These are phyloP conservation scores for Lagenorhynchus albirostris DNA, from an alignment of 2,113 vertebrate genomes.

Conservation along the genomic window DNA sequence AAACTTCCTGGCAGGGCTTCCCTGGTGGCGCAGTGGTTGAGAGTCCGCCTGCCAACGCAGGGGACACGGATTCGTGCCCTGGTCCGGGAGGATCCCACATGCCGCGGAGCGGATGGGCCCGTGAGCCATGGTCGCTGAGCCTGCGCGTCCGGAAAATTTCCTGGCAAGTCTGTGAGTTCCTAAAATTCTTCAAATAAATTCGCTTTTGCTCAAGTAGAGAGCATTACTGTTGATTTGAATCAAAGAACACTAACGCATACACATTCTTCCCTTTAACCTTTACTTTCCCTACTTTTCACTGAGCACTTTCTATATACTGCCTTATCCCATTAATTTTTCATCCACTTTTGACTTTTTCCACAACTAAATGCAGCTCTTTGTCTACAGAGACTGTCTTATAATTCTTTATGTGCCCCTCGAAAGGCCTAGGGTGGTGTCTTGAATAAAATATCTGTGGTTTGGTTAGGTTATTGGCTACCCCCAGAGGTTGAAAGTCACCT, in stretches of 20 bases:
- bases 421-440: neutral
- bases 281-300: neutral
- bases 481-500: constrained; percentile 42
- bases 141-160: neutral
- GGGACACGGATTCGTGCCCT: no score
- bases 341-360: neutral
- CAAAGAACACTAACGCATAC: neutral
- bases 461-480: neutral
- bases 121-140: no score
- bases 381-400: neutral
- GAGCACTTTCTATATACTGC: neutral
- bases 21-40: no score
- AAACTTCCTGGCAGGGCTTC: neutral
- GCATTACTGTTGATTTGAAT: neutral
- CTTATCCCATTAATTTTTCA: neutral
- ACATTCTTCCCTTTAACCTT: neutral
- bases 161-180: neutral
- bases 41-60: no score
- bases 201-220: neutral
- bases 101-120: no score
- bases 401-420: neutral
- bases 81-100: no score
- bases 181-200: neutral
- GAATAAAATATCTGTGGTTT: constrained; percentile 40
- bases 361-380: neutral